A percentile compares a stretch with the other conserved stretches of the same genome.
Evolutionary conservation across 2,888 invertebrate species (phyloP).

Genomic region (Drosophila pseudotakahashii): DNA sequence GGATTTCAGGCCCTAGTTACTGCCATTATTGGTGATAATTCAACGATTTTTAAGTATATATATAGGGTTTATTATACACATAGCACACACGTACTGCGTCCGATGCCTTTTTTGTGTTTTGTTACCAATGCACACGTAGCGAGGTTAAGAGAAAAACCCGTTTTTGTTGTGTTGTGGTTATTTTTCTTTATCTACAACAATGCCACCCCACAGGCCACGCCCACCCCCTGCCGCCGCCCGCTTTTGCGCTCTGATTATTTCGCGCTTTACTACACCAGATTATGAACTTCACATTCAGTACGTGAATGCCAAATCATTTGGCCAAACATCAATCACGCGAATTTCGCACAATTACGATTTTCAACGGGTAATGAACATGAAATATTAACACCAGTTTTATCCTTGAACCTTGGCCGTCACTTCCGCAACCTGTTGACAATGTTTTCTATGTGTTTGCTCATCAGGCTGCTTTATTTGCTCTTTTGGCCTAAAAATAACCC

Average conservation of each 20-base stretch:
- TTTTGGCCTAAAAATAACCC: constrained; percentile 60
- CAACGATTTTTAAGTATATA: constrained; percentile 21
- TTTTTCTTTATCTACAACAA: constrained; percentile 28
- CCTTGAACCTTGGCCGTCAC: constrained; percentile 41
- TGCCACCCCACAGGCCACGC: constrained; percentile 47
- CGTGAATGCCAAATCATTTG: constrained; percentile 59
- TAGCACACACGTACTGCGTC: constrained; percentile 31
- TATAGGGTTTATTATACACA: background rate
- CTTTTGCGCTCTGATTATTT: constrained; percentile 46
- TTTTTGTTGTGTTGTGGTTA: constrained; percentile 19
- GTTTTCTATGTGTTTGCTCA: constrained; percentile 35
- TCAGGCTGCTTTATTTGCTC: constrained; percentile 36
- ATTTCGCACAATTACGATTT: constrained; percentile 1
- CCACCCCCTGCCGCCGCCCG: constrained; percentile 14
- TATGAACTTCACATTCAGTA: constrained; percentile 39
- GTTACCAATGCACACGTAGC: constrained; percentile 62
- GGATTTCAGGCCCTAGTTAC: constrained; percentile 18
- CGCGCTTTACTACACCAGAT: constrained; percentile 48
- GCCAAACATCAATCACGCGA: constrained; percentile 42
- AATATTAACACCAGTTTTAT: constrained; percentile 14
- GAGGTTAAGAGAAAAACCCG: constrained; percentile 65
- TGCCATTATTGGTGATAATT: constrained; percentile 36
- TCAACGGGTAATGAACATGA: background rate
- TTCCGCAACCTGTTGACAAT: constrained; percentile 76
- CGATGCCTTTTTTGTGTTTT: constrained; percentile 44